Percentiles rank a stretch among this genome's conserved stretches.
Conservation (phyloP, 2,888 invertebrate species). For the Zele albiditarsus region DNA sequence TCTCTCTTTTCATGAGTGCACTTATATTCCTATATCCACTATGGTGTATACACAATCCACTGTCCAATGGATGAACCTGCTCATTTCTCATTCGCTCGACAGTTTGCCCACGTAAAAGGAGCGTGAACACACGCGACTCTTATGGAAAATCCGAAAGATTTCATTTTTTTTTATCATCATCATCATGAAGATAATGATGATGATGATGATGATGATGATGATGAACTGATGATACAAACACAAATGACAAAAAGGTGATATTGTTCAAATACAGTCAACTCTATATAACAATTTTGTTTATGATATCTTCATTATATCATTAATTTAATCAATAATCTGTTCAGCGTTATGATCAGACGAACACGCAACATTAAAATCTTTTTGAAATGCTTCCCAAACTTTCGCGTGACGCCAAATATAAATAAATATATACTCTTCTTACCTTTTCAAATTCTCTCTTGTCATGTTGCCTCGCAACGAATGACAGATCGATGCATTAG, state of each 20-base stretch:
- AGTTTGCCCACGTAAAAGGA: conserved; percentile 19
- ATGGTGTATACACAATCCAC: conserved; percentile 13
- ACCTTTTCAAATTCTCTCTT: background rate
- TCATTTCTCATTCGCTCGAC: conserved; percentile 19
- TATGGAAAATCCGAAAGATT: background rate
- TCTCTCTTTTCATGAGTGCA: conserved; percentile 6
- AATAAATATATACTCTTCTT: conserved; percentile 52
- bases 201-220: background rate
- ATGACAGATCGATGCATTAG: conserved; percentile 70
- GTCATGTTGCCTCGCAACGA: conserved; percentile 54
- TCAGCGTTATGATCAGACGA: no score
- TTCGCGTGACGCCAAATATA: conserved; percentile 40
- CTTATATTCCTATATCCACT: conserved; percentile 22
- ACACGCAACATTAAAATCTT: no score
- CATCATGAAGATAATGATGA: background rate
- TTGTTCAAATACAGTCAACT: background rate
- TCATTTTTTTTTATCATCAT: conserved; percentile 11
- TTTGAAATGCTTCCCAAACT: no score
- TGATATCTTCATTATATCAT: no score
- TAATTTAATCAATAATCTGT: no score
- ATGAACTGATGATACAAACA: background rate
- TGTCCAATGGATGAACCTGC: conserved; percentile 4
- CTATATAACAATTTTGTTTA: conserved; percentile 3
- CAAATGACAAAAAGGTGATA: background rate
- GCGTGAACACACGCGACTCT: conserved; percentile 15